Evolutionary conservation across 2,797 vertebrate species (phyloP).

Genomic region (Fistularia commersonii): DNA sequence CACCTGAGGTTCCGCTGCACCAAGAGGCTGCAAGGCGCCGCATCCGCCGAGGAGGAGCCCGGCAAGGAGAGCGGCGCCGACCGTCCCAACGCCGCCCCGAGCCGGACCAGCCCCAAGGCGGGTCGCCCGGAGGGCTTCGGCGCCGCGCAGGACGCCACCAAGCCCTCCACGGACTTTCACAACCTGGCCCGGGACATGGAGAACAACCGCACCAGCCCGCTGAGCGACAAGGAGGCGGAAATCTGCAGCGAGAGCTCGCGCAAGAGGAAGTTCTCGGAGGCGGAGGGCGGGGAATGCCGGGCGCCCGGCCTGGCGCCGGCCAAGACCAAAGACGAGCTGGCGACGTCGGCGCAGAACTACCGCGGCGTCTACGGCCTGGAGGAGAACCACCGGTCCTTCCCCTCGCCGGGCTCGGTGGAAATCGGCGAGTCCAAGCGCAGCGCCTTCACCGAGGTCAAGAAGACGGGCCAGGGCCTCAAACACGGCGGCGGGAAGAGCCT

Average conservation of each 20-base stretch:
- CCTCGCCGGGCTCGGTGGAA: conserved; percentile 75
- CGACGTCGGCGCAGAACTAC: conserved; percentile 87
- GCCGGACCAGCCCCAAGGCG: conserved; percentile 71
- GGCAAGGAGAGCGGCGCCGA: conserved; percentile 68
- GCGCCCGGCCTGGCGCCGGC: conserved; percentile 61
- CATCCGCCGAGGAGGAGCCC: conserved; percentile 64
- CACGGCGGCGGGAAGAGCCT: conserved; percentile 64
- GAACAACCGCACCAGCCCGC: conserved; percentile 78
- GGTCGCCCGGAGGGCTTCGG: conserved; percentile 69
- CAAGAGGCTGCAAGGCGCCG: conserved; percentile 83
- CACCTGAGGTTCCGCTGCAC: conserved; percentile 93
- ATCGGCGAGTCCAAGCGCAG: conserved; percentile 84
- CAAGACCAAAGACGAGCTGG: conserved; percentile 86
- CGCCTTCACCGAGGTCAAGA: conserved; percentile 95
- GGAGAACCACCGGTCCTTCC: conserved; percentile 81
- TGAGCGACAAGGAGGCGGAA: conserved; percentile 81
- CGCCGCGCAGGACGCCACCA: conserved; percentile 67
- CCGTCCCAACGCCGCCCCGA: conserved; percentile 39
- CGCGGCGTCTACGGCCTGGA: conserved; percentile 82
- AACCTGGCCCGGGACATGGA: conserved; percentile 93
- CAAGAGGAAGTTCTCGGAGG: conserved; percentile 84
- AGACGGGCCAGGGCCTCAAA: conserved; percentile 72
- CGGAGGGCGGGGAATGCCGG: conserved; percentile 62
- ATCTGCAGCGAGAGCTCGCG: conserved; percentile 75
- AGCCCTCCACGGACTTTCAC: conserved; percentile 94